Evolutionary conservation across 2,113 vertebrate species (phyloP), one percentile per base, ranked within the genome.

Genomic region (Cryptotis parvus): DNA sequence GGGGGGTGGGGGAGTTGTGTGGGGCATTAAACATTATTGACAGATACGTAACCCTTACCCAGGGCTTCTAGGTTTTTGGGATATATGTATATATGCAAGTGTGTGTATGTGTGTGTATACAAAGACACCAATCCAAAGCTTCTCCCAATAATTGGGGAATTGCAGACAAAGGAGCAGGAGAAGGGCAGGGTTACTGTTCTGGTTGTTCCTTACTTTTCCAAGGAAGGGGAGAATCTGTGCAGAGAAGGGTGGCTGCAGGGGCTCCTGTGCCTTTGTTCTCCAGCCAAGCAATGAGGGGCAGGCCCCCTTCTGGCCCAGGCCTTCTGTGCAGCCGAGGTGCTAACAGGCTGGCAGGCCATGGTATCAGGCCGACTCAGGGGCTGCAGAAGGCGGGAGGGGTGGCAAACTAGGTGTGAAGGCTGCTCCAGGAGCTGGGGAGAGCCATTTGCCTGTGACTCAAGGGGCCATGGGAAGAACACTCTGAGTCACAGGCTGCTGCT

Each of bases 401-500:
- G 76, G 73, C 66, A 79, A 45, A 74, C n/a, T 37, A 81, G 83
- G 83, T 89, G 86, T 86, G 72, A 95, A 79, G 39, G 76, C 80
- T 52, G 63, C 93, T 90, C 7, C 0, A 55, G 43, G 92, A 58
- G 93, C 91, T 29, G 68, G 10, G 77, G 82, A 27, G 11, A 75
- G 91, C 79, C 70, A 20, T 66, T 33, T 79, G 72, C 61, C 18
- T 3, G 49, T n/a, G 84, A 15, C 76, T 73, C 11, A 0, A 33
- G n/a, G 4, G 33, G 61, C 49, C 6, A 10, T 5, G 27, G 72
- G 61, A 68, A 66, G n/a, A 45, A 66, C 2, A 58, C 55, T 58
- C 55, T 58, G 33, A 84, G 43, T 11, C 6, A 3, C 63, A 33
- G 39, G 20, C 37, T 52, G 49, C 49, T 52, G 49, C 52, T n/a